Percentiles rank a stretch among this genome's conserved stretches.
phyloP scores from a whole-genome alignment of 2,888 invertebrate species.

The Colostygia pectinataria region DNA sequence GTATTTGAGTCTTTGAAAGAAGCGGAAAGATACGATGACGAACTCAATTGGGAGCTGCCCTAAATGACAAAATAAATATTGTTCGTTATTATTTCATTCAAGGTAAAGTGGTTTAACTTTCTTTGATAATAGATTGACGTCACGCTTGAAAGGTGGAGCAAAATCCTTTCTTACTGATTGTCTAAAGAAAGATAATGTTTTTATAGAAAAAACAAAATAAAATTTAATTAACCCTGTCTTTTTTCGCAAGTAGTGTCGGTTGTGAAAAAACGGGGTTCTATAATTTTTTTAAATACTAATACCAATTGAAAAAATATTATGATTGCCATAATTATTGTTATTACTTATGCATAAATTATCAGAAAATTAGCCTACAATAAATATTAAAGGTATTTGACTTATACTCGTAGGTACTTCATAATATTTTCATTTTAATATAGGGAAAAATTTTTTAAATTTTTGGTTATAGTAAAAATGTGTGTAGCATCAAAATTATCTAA shows the following conservation, averaged over 20 bases:
- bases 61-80: constrained; percentile 5
- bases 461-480: too few species aligned
- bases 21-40: constrained; percentile 84
- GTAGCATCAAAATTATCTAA: too few species aligned
- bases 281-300: neutral
- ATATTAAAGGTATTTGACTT: too few species aligned
- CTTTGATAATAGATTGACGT: constrained; percentile 7
- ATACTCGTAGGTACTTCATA: too few species aligned
- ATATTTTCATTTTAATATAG: too few species aligned
- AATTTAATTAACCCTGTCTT: neutral
- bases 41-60: constrained; percentile 86
- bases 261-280: neutral
- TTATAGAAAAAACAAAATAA: neutral
- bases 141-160: neutral
- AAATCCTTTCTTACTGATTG: constrained; percentile 8
- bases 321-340: too few species aligned
- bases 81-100: constrained; percentile 6
- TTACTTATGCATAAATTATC: too few species aligned
- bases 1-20: constrained; percentile 74
- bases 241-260: neutral
- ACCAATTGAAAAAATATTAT: too few species aligned
- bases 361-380: too few species aligned
- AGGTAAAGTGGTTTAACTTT: constrained; percentile 12
- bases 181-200: neutral
- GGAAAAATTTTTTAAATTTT: too few species aligned